phyloP scores from a whole-genome alignment of 2,113 vertebrate species.

The Probosciger aterrimus region DNA sequence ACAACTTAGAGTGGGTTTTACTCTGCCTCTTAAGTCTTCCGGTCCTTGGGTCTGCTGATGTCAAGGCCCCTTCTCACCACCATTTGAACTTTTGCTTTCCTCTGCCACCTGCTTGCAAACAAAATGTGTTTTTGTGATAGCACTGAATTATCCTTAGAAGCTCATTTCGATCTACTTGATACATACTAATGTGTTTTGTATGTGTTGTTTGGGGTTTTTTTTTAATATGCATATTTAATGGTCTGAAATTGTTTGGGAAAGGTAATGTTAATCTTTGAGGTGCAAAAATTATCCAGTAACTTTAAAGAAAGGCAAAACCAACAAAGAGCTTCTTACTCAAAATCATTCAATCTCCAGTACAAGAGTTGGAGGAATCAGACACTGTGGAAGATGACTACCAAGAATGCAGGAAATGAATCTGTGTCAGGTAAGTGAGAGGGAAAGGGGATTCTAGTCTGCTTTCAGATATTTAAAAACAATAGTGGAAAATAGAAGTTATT shows the following conservation, averaged over 20 bases:
- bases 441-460: not conserved
- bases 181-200: conserved; percentile 13
- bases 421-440: not conserved
- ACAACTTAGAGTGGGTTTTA: not conserved
- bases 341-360: not conserved
- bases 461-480: not conserved
- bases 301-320: not conserved
- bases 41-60: not conserved
- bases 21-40: not conserved
- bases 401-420: not conserved
- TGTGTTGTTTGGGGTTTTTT: rapidly evolving
- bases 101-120: not conserved
- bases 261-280: not conserved
- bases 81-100: not conserved
- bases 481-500: not conserved
- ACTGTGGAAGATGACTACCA: not conserved
- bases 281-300: not conserved
- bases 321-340: not conserved
- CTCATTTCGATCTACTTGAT: not conserved
- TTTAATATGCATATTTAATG: conserved; percentile 21
- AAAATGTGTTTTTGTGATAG: conserved; percentile 21
- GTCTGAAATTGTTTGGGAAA: conserved; percentile 21
- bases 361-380: not conserved
- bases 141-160: not conserved
- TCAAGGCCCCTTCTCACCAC: not conserved